Conservation (phyloP, 2,888 invertebrate genomes). For the Tachystola acroxantha region DNA sequence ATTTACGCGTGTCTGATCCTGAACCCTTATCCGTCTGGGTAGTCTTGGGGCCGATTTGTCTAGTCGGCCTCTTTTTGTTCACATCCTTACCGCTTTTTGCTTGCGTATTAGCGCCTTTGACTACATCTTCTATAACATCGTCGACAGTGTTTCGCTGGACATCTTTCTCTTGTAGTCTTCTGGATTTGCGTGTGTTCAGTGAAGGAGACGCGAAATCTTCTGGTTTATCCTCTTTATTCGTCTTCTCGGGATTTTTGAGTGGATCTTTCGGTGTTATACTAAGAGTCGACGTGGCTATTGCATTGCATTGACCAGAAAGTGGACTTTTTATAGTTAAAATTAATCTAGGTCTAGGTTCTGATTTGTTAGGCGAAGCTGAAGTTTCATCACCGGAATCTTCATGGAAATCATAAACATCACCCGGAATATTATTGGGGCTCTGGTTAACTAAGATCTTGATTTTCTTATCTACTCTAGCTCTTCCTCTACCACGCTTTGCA, state of each 20-base stretch:
- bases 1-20: conserved; percentile 73
- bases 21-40: conserved; percentile 37
- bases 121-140: conserved; percentile 93
- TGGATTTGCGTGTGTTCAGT: conserved; percentile 87
- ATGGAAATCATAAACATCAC: conserved; percentile 93
- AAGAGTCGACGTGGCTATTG: conserved; percentile 57
- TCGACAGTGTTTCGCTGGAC: conserved; percentile 87
- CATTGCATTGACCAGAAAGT: conserved; percentile 58
- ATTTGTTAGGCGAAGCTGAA: conserved; percentile 53
- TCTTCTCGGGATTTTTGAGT: conserved; percentile 42
- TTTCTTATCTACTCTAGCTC: conserved; percentile 75
- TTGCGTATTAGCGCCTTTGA: conserved; percentile 78
- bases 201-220: conserved; percentile 82
- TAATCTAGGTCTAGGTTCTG: conserved; percentile 82
- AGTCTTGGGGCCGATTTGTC: conserved; percentile 66
- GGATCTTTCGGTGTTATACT: conserved; percentile 39
- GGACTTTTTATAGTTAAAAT: conserved; percentile 90
- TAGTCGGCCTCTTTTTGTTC: conserved; percentile 74
- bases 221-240: conserved; percentile 60
- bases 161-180: conserved; percentile 88
- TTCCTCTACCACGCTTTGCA: conserved; percentile 69
- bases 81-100: conserved; percentile 40
- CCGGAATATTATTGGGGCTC: conserved; percentile 79
- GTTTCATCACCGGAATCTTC: conserved; percentile 92
- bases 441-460: conserved; percentile 59